Evolutionary conservation across 2,888 invertebrate genomes (phyloP).

Genomic region (Toxonevra muliebris): DNA sequence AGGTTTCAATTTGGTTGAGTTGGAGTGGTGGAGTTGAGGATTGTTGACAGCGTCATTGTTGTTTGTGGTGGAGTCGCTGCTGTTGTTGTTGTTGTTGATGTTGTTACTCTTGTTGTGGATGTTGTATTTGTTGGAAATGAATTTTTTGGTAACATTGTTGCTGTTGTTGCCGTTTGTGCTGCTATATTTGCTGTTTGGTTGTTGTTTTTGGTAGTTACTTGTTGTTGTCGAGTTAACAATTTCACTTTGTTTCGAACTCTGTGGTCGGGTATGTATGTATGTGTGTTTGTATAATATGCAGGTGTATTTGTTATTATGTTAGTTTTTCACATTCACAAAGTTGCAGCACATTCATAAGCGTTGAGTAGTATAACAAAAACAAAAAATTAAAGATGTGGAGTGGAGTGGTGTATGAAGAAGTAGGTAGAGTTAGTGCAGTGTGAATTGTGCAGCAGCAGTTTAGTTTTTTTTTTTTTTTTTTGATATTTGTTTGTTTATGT

Average conservation of each 20-base stretch:
- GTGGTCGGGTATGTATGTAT: no score
- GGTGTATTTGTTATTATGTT: no score
- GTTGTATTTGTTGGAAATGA: slow-evolving; percentile 40
- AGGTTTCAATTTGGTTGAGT: slow-evolving; percentile 53
- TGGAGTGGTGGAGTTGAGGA: slow-evolving; percentile 36
- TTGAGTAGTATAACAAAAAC: no score
- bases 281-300: no score
- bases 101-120: slow-evolving; percentile 30
- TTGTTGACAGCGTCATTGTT: slow-evolving; percentile 39
- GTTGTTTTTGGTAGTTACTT: no score
- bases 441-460: neutral
- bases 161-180: slow-evolving; percentile 29
- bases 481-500: neutral
- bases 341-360: no score
- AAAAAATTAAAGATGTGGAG: no score
- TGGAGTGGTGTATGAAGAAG: no score
- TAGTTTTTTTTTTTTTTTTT: neutral
- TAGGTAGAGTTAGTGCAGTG: neutral
- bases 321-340: no score
- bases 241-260: no score
- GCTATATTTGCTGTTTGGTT: slow-evolving; percentile 7
- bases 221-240: no score
- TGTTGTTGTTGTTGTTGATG: slow-evolving; percentile 24
- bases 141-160: slow-evolving; percentile 24
- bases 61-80: slow-evolving; percentile 36